Base-by-base conservation (phyloP, 2,888 invertebrate genomes). In the Tipula unca region DNA sequence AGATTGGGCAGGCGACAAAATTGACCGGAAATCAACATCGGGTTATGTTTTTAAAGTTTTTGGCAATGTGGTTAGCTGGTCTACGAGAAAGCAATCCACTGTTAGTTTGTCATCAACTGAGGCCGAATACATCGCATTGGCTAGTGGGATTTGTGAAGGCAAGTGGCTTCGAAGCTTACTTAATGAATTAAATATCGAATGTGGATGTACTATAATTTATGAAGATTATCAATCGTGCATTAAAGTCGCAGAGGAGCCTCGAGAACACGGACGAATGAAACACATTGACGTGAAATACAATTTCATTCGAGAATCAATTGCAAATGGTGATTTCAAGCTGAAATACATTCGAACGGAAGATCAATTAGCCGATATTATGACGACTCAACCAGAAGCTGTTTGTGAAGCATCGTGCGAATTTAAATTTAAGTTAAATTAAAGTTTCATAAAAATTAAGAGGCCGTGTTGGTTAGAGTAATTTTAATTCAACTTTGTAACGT, bases 21-120 rank as follows among this genome's bases (percentile, higher is more conserved):
- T 84, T 29, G 86, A 87, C 82, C 82, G 86, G 10, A 87, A 86
- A 84, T 87, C 86, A 20, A 29, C 86, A 35, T 86, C 87, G 25
- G 86, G 86, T 6, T 87, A 85, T 82, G 39, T 87, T 39, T 87
- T 86, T 82, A 86, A 86, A 84, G 86, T 86, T 20, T 87, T 86
- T 84, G 86, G 86, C 29, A 85, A 85, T 69, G 82, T 85, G 25
- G 86, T 86, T 10, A 85, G 85, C n/a, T 87, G 86, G 86, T 13
- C 29, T 17, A 86, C 86, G 10, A 83, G 86, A 84, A 87, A 87
- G 82, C 86, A 87, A 85, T 32, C 86, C 3, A 85, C 85, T n/a
- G 86, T n/a, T n/a, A n/a, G n/a, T n/a, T n/a, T n/a, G n/a, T n/a
- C n/a, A n/a, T n/a, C n/a, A n/a, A n/a, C n/a, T 87, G 87, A 87